Percentiles rank a stretch among this genome's conserved stretches.
phyloP scores from a whole-genome alignment of 2,797 vertebrate genomes.

The Galago senegalensis region DNA sequence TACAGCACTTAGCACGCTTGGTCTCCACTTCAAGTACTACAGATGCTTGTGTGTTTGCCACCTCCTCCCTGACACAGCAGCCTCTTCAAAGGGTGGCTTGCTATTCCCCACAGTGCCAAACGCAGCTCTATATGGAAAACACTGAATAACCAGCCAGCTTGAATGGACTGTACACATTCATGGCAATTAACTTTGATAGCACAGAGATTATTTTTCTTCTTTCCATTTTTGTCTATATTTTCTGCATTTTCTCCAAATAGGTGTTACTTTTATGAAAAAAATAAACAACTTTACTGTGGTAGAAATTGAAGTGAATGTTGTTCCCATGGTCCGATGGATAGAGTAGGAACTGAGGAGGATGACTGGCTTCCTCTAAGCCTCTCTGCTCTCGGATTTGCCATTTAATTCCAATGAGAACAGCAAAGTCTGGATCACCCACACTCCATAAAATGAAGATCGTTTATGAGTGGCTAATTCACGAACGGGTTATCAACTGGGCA shows the following conservation, averaged over 20 bases:
- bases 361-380: conserved; percentile 39
- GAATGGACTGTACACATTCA: background rate
- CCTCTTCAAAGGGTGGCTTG: background rate
- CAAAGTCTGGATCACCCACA: conserved; percentile 52
- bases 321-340: background rate
- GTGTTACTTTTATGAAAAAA: conserved; percentile 17
- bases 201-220: background rate
- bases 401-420: conserved; percentile 59
- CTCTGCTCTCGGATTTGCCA: conserved; percentile 37
- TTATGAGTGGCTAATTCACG: conserved; percentile 69
- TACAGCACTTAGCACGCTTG: background rate
- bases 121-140: background rate
- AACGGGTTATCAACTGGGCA: conserved; percentile 38
- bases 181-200: background rate
- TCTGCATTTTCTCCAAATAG: conserved; percentile 30
- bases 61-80: background rate
- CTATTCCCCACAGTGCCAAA: background rate
- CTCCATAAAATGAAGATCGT: conserved; percentile 18
- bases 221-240: background rate
- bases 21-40: background rate
- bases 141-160: background rate
- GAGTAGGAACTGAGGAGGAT: conserved; percentile 46
- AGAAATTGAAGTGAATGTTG: conserved; percentile 24
- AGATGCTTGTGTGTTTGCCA: background rate
- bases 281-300: background rate